A percentile compares a stretch with the other conserved stretches of the same genome.
These are phyloP conservation scores for Zoroaster sp. DNA, from an alignment of 53 echinoderm and acorn worm genomes.

Conservation along the genomic window DNA sequence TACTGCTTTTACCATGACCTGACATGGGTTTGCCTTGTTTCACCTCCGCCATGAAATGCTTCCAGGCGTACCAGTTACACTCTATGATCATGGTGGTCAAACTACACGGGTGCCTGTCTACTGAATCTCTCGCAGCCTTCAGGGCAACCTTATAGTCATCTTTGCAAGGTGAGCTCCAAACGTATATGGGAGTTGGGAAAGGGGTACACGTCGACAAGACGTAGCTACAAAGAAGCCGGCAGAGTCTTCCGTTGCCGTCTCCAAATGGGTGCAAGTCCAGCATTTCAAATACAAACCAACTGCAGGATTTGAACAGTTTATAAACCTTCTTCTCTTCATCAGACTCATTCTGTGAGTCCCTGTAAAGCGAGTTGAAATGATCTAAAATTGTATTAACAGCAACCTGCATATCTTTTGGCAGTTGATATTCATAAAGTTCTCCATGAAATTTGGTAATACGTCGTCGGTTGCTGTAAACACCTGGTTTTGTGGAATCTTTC, in stretches of 20 bases:
- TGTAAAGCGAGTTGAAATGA: neutral
- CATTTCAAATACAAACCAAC: conserved; percentile 19
- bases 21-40: no score
- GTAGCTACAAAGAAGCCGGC: conserved; percentile 34
- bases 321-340: neutral
- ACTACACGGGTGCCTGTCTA: neutral
- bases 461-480: neutral
- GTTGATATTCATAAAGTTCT: neutral
- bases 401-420: neutral
- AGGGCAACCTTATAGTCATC: neutral
- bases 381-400: neutral
- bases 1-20: no score
- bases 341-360: neutral
- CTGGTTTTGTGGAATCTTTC: neutral
- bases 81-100: conserved; percentile 38
- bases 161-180: neutral
- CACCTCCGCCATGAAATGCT: neutral
- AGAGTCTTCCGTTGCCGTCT: conserved; percentile 31
- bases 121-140: neutral
- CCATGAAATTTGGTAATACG: neutral
- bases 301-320: neutral
- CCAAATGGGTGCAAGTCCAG: conserved; percentile 36
- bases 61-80: neutral
- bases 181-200: conserved; percentile 8
- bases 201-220: conserved; percentile 22